Percentiles rank a stretch among this genome's conserved stretches.
phyloP scores from a whole-genome alignment of 2,113 vertebrate species.

The Pangasianodon gigas region DNA sequence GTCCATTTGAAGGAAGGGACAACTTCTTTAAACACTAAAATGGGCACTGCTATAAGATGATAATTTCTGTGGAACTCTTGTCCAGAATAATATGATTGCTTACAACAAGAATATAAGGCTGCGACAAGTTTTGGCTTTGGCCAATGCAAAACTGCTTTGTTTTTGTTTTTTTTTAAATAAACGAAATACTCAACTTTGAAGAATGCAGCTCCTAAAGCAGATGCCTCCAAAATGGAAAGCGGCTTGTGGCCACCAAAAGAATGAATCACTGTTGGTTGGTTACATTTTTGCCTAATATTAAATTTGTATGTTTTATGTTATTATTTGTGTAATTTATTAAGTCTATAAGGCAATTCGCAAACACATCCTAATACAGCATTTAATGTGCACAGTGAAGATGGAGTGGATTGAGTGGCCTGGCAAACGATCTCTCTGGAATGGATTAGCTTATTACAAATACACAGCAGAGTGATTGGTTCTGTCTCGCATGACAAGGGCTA shows the following conservation, averaged over 20 bases:
- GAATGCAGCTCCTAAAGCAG: not conserved
- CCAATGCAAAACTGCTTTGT: not conserved
- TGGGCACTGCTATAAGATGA: not conserved
- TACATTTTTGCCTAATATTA: not conserved
- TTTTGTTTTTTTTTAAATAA: not conserved
- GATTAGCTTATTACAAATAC: constrained; percentile 64
- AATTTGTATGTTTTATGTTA: not conserved
- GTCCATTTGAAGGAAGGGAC: not conserved
- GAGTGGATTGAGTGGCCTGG: constrained; percentile 30
- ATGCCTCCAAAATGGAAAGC: not conserved
- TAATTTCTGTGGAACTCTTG: not conserved
- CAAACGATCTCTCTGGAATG: constrained; percentile 48
- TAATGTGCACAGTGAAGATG: not conserved
- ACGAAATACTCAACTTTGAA: not conserved
- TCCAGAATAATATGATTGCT: not conserved
- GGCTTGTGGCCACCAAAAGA: not conserved
- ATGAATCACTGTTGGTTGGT: not conserved
- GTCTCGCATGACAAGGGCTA: constrained; percentile 50
- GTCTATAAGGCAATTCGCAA: not conserved
- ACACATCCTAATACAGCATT: not conserved
- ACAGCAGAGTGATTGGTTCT: constrained; percentile 58
- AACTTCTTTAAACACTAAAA: not conserved
- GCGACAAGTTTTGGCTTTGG: not conserved
- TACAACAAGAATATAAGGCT: not conserved
- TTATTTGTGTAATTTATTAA: not conserved